Conservation (phyloP, 2,888 invertebrate species). For the Nephrocerus scutellatus region DNA sequence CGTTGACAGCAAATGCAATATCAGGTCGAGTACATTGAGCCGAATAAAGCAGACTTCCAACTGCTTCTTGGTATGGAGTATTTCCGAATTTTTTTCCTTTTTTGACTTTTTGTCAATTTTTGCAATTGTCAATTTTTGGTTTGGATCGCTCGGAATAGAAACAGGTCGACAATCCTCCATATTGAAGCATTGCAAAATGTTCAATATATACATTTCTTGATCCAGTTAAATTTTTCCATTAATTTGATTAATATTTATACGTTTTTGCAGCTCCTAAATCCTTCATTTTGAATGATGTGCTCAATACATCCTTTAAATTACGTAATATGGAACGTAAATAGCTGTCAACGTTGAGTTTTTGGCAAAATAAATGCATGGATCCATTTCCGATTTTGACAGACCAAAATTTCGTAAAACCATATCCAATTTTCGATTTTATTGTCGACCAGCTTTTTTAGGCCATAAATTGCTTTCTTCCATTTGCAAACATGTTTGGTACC, state of each 20-base stretch:
- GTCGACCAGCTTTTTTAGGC: too few relatives aligned
- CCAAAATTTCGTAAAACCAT: constrained; percentile 6
- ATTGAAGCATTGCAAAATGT: constrained; percentile 15
- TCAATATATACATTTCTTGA: constrained; percentile 16
- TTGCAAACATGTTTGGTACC: too few relatives aligned
- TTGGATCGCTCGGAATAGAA: constrained; percentile 14
- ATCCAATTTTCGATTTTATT: background rate
- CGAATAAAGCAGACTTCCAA: constrained; percentile 14
- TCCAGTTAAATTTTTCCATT: constrained; percentile 11
- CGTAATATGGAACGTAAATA: constrained; percentile 14
- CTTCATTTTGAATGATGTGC: constrained; percentile 13
- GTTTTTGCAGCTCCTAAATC: constrained; percentile 11
- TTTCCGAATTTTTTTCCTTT: constrained; percentile 37
- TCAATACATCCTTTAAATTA: constrained; percentile 13
- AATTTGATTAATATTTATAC: constrained; percentile 9
- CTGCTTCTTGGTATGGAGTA: constrained; percentile 14
- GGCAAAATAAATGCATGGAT: constrained; percentile 15
- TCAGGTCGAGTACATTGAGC: constrained; percentile 14
- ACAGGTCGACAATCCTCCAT: constrained; percentile 20
- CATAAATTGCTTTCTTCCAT: too few relatives aligned
- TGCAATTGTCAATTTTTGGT: background rate
- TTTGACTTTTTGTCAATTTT: constrained; percentile 25
- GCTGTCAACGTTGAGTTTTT: constrained; percentile 5
- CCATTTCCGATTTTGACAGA: constrained; percentile 16
- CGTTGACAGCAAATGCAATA: constrained; percentile 10